Evolutionary conservation across 2,888 invertebrate species (phyloP).

Genomic region (Suillia variegata): DNA sequence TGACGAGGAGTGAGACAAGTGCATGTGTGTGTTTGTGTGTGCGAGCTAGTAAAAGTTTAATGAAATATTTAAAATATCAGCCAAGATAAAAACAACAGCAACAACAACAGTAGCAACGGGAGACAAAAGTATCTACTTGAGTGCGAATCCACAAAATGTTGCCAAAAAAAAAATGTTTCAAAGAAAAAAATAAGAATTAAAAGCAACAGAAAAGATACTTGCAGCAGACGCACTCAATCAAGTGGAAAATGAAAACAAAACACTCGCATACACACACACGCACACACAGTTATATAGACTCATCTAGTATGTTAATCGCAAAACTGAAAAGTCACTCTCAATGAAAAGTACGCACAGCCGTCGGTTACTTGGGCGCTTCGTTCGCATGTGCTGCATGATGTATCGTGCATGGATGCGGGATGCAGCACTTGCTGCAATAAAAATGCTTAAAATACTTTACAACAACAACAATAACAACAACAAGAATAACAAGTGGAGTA

Average conservation of each 20-base stretch:
- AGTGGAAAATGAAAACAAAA: conserved; percentile 35
- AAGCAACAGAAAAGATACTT: conserved; percentile 9
- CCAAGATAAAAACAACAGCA: background rate
- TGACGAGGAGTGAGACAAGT: background rate
- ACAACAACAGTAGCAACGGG: too few species aligned
- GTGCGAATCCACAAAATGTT: too few species aligned
- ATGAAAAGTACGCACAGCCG: too few species aligned
- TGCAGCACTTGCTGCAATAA: background rate
- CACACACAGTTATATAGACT: background rate
- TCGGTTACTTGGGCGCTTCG: too few species aligned
- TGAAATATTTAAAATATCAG: conserved; percentile 32
- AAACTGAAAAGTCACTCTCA: background rate
- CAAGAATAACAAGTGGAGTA: too few species aligned
- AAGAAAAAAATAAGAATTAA: background rate
- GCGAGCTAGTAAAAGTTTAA: conserved; percentile 30
- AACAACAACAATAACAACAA: background rate
- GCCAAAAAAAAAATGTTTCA: background rate
- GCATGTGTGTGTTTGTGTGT: conserved; percentile 1
- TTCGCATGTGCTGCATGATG: too few species aligned
- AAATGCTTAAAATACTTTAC: background rate
- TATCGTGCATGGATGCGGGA: background rate
- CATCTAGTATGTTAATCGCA: background rate
- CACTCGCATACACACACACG: background rate
- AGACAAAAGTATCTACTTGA: too few species aligned
- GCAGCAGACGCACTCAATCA: conserved; percentile 31